Percentiles rank a stretch among this genome's conserved stretches.
Conservation (phyloP, 2,797 vertebrate species). For the Cichlasoma orientale region DNA sequence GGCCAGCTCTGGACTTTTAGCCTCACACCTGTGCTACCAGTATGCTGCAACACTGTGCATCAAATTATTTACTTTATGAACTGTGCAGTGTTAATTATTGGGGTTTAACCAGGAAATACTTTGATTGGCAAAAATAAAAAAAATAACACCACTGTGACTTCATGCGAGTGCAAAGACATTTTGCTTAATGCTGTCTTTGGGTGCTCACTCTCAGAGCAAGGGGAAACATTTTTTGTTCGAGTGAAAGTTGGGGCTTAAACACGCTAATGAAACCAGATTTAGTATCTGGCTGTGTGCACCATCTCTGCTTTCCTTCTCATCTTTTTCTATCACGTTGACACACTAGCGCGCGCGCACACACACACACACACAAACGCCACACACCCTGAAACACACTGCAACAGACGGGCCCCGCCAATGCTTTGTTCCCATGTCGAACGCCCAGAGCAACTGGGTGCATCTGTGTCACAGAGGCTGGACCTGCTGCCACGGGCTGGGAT, state of each 20-base stretch:
- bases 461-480: conserved; percentile 76
- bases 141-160: conserved; percentile 22
- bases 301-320: conserved; percentile 16
- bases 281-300: conserved; percentile 13
- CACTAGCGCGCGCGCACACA: conserved; percentile 23
- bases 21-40: neutral
- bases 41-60: neutral
- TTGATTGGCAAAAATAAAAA: neutral
- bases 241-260: conserved; percentile 34
- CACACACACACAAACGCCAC: conserved; percentile 38
- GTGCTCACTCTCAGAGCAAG: neutral
- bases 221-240: conserved; percentile 10
- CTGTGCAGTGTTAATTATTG: conserved; percentile 3
- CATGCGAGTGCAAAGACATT: conserved; percentile 19
- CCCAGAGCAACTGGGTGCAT: conserved; percentile 70
- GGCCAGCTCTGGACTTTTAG: neutral
- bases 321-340: conserved; percentile 21
- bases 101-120: conserved; percentile 14
- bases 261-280: conserved; percentile 36
- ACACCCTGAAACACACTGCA: conserved; percentile 46
- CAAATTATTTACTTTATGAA: neutral
- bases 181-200: conserved; percentile 3
- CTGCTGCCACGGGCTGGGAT: conserved; percentile 75
- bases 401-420: conserved; percentile 72
- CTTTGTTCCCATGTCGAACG: conserved; percentile 73